Evolutionary conservation across 2,888 invertebrate genomes (phyloP).

Genomic region (Odiellus spinosus): DNA sequence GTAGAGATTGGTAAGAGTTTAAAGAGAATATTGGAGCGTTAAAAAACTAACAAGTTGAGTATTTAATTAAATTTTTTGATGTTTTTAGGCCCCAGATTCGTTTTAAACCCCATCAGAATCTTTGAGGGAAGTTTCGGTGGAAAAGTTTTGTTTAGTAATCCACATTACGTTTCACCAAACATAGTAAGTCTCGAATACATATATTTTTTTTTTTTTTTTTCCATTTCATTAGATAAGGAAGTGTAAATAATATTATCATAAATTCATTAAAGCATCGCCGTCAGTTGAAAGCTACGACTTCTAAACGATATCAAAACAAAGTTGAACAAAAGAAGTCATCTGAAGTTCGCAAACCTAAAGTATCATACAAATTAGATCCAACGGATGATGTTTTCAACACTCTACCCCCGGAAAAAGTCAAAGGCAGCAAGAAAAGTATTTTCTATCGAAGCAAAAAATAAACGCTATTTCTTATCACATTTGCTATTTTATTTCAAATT

Average conservation of each 20-base stretch:
- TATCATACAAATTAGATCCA: slow-evolving; percentile 46
- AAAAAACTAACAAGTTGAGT: neutral
- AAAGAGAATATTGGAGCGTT: slow-evolving; percentile 1
- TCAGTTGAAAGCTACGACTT: slow-evolving; percentile 47
- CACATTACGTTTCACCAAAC: slow-evolving; percentile 75
- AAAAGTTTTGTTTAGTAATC: slow-evolving; percentile 79
- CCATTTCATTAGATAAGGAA: too few species aligned
- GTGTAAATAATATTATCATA: too few species aligned
- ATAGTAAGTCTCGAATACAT: slow-evolving; percentile 35
- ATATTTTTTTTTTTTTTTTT: slow-evolving; percentile 4
- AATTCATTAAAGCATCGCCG: slow-evolving; percentile 46
- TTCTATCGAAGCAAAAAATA: slow-evolving; percentile 1
- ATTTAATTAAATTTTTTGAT: slow-evolving; percentile 11
- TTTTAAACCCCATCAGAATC: slow-evolving; percentile 63
- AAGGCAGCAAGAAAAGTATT: slow-evolving; percentile 5
- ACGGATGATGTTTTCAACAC: slow-evolving; percentile 31
- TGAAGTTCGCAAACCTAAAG: slow-evolving; percentile 52
- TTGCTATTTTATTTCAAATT: neutral
- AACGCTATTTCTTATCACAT: neutral
- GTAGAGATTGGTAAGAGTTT: slow-evolving; percentile 66
- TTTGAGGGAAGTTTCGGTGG: slow-evolving; percentile 92
- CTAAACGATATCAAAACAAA: slow-evolving; percentile 58
- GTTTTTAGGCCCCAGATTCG: slow-evolving; percentile 40
- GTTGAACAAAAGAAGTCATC: slow-evolving; percentile 61
- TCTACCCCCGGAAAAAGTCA: slow-evolving; percentile 12